Percentiles rank a stretch among this genome's conserved stretches.
Conservation (phyloP, 2,888 invertebrate genomes). For the Leptinotarsa rubiginosa region DNA sequence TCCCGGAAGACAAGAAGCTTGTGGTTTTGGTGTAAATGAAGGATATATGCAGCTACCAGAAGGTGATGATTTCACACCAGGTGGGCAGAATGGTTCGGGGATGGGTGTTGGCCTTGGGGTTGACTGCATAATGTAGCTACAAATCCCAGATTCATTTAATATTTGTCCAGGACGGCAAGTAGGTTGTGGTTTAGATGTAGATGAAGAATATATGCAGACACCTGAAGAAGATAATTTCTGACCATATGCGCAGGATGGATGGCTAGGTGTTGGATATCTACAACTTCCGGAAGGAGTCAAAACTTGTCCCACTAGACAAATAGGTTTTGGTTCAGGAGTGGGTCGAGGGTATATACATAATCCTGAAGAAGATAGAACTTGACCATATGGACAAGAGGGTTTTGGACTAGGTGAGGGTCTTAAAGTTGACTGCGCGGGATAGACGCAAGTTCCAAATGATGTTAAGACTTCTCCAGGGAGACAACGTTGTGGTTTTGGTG, state of each 20-base stretch:
- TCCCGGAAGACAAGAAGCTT: constrained; percentile 61
- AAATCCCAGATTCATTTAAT: constrained; percentile 23
- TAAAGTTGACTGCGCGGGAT: constrained; percentile 50
- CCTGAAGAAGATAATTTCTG: constrained; percentile 29
- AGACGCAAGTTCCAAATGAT: background rate
- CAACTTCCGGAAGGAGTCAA: constrained; percentile 35
- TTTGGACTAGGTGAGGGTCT: constrained; percentile 61
- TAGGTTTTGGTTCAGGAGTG: constrained; percentile 53
- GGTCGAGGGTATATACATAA: constrained; percentile 25
- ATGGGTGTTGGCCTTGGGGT: constrained; percentile 63
- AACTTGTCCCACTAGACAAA: constrained; percentile 58
- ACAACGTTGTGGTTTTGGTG: constrained; percentile 24
- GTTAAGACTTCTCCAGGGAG: constrained; percentile 50
- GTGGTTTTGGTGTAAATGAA: constrained; percentile 33
- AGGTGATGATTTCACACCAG: constrained; percentile 55
- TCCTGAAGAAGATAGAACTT: constrained; percentile 26
- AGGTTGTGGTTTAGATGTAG: constrained; percentile 14
- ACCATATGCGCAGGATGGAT: constrained; percentile 32
- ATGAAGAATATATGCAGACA: constrained; percentile 4
- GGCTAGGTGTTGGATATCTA: constrained; percentile 33
- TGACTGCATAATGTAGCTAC: background rate
- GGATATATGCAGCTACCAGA: constrained; percentile 37
- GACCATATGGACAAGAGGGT: constrained; percentile 63
- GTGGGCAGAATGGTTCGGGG: constrained; percentile 61
- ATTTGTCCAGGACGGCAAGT: constrained; percentile 43